Base-by-base conservation (phyloP, 2,113 vertebrate genomes). In the Emydocephalus ijimae region DNA sequence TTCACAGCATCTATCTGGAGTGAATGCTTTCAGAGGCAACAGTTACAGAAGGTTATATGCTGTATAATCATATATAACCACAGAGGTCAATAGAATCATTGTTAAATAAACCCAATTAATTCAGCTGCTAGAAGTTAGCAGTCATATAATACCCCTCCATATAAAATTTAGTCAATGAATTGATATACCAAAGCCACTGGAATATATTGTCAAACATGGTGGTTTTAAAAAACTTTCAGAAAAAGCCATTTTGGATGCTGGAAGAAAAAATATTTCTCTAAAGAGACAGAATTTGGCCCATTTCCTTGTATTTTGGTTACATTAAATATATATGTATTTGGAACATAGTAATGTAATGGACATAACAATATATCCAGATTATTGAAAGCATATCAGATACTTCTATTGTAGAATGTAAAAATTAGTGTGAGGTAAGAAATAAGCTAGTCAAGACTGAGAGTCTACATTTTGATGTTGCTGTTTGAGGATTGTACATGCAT, bases 401-500 rank as follows among this genome's bases (percentile, higher is more conserved):
- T 95, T 96, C 96, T 94, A 92, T 92, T 96, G 96, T 96, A 96
- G 96, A 97, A 97, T 94, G 94, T 94, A 96, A 95, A 0, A 81
- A 94, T 85, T 39, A 64, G 57, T 74, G 52, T 92, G 91, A 92
- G 93, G 94, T 91, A 87, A 93, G 95, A 96, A 95, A 93, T 95
- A 91, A 93, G 93, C 89, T 88, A 90, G 90, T 96, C 94, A 94
- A 92, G 88, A 93, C 59, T 64, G 10, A 64, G 18, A 45, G 45
- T 91, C 55, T n/a, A 87, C 23, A 50, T 86, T 95, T 93, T 54
- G 64, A 92, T 20, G 15, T 61, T 88, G 69, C 55, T 85, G 91
- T 64, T 95, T 57, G 93, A 94, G 54, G 74, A 45, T 48, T 39
- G 48, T 69, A 59, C 15, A 43, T 50, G n/a, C 50, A 55, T 85